Percentiles rank a stretch among this genome's conserved stretches.
Evolutionary conservation across 2,113 vertebrate species (phyloP).

Genomic region (Coracopsis vasa): DNA sequence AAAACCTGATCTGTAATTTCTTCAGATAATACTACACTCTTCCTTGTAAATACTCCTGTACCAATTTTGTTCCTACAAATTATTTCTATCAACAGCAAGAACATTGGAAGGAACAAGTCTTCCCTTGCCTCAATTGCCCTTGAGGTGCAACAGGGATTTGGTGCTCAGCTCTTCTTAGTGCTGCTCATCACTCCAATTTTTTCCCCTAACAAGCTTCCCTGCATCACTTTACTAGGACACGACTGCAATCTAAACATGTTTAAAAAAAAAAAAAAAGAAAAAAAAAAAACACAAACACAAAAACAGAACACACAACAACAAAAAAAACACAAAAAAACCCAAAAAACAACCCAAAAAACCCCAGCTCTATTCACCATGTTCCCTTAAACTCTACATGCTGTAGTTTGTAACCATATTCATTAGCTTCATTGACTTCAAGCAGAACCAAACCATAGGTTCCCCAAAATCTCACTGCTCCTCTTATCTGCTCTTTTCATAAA

Average conservation of each 20-base stretch:
- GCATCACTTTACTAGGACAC: not conserved
- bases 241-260: not conserved
- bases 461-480: not conserved
- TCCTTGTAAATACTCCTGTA: not conserved
- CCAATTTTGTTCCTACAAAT: not conserved
- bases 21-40: not conserved
- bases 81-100: not conserved
- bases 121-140: too few relatives aligned
- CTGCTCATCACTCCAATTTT: not conserved
- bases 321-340: not conserved
- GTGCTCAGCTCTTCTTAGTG: not conserved
- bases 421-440: not conserved
- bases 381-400: rapidly evolving
- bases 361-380: not conserved
- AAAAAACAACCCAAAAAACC: too few relatives aligned
- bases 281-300: not conserved
- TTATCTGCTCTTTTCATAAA: not conserved
- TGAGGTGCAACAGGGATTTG: rapidly evolving
- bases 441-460: not conserved
- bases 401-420: not conserved
- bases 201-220: not conserved
- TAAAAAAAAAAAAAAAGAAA: too few relatives aligned
- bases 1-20: not conserved
- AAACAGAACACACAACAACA: not conserved
- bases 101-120: rapidly evolving